Conservation (phyloP, 2,888 invertebrate species). For the Sepioteuthis lessoniana region DNA sequence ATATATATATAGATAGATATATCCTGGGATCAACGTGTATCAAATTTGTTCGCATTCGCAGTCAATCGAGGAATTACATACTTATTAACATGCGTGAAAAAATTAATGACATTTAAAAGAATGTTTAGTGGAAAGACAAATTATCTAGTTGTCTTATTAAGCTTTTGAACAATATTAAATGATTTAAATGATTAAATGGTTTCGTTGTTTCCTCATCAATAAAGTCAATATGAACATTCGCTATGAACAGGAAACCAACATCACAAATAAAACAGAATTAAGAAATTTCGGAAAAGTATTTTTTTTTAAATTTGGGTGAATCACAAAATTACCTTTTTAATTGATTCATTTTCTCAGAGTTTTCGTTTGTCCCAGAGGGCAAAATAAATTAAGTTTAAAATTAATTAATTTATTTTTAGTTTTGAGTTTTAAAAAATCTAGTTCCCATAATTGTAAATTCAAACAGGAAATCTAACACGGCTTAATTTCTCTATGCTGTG, state of each 20-base stretch:
- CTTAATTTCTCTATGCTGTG: background rate
- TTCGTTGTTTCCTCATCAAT: no score
- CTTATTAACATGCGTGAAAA: no score
- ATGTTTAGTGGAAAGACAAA: no score
- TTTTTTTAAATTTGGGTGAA: background rate
- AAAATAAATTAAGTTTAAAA: background rate
- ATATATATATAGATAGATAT: background rate
- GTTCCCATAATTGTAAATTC: conserved; percentile 33
- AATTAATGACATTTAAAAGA: no score
- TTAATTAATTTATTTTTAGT: background rate
- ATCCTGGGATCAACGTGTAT: background rate
- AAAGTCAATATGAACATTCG: no score
- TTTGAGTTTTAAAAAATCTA: background rate
- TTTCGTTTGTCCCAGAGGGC: background rate
- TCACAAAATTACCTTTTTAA: background rate
- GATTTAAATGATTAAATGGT: no score
- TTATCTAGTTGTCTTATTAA: no score
- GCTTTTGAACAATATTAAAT: no score
- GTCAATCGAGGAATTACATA: no score
- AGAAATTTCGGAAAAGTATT: background rate
- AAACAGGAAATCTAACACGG: background rate
- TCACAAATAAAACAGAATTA: background rate
- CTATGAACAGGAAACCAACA: no score
- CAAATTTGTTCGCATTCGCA: background rate
- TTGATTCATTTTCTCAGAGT: background rate